Percentiles rank a stretch among this genome's conserved stretches.
Evolutionary conservation across 2,888 invertebrate species (phyloP).

Genomic region (Hylaea fasciaria): DNA sequence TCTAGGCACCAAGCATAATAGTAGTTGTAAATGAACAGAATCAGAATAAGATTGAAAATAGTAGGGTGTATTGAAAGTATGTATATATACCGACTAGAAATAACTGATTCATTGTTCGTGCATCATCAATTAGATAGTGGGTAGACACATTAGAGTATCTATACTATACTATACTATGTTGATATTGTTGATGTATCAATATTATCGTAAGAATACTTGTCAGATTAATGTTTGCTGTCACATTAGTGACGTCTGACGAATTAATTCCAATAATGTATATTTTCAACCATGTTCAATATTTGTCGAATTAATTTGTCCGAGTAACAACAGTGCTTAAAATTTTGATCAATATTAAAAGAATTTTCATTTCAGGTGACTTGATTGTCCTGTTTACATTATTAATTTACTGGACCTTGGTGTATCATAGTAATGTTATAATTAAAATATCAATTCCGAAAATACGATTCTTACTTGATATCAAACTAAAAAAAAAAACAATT

Average conservation of each 20-base stretch:
- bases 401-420: slow-evolving; percentile 1
- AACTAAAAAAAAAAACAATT: too few species aligned
- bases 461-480: too few species aligned
- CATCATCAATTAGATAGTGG: too few species aligned
- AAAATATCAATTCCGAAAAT: background rate
- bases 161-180: too few species aligned
- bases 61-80: too few species aligned
- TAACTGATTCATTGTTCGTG: too few species aligned
- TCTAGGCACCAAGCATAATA: too few species aligned
- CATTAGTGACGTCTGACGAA: slow-evolving; percentile 13
- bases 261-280: slow-evolving; percentile 23
- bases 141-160: too few species aligned
- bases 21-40: too few species aligned
- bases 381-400: slow-evolving; percentile 5
- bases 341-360: slow-evolving; percentile 19
- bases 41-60: too few species aligned
- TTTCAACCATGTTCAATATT: slow-evolving; percentile 18
- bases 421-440: background rate
- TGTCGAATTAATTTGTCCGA: slow-evolving; percentile 19
- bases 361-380: slow-evolving; percentile 11
- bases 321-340: slow-evolving; percentile 14
- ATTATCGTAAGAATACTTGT: background rate
- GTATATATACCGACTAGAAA: too few species aligned
- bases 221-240: background rate
- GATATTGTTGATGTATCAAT: too few species aligned